A percentile compares a stretch with the other conserved stretches of the same genome.
These are phyloP conservation scores for Coremacera marginata DNA, from an alignment of 2,888 invertebrate genomes.

Conservation along the genomic window DNA sequence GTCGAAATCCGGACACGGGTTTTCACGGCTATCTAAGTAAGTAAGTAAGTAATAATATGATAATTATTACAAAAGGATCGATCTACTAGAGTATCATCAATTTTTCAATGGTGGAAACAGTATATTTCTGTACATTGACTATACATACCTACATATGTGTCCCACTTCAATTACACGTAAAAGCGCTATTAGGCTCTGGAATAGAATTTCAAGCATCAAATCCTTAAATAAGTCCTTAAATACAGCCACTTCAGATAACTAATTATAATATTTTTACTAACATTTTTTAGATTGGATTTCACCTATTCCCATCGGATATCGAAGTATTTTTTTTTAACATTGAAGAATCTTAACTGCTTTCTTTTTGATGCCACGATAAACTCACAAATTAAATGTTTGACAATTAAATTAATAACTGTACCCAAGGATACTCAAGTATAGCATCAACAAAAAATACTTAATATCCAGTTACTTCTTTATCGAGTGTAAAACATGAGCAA, in stretches of 20 bases:
- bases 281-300: conserved; percentile 46
- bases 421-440: conserved; percentile 2
- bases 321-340: not conserved
- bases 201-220: too few species aligned
- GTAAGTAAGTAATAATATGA: too few species aligned
- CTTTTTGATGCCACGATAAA: not conserved
- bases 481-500: conserved; percentile 33
- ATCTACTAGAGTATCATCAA: too few species aligned
- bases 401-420: conserved; percentile 31
- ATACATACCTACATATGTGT: too few species aligned
- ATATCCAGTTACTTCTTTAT: conserved; percentile 35
- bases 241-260: conserved; percentile 14
- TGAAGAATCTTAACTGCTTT: not conserved
- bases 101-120: too few species aligned
- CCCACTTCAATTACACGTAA: too few species aligned
- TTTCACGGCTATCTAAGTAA: too few species aligned
- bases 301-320: conserved; percentile 48
- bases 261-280: conserved; percentile 34
- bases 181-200: too few species aligned
- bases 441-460: not conserved
- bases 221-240: too few species aligned
- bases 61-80: too few species aligned
- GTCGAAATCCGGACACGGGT: too few species aligned
- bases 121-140: too few species aligned
- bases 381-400: conserved; percentile 15